Base-by-base conservation (phyloP, 35 echinoderm and acorn worm species). In the Anneissia japonica region DNA sequence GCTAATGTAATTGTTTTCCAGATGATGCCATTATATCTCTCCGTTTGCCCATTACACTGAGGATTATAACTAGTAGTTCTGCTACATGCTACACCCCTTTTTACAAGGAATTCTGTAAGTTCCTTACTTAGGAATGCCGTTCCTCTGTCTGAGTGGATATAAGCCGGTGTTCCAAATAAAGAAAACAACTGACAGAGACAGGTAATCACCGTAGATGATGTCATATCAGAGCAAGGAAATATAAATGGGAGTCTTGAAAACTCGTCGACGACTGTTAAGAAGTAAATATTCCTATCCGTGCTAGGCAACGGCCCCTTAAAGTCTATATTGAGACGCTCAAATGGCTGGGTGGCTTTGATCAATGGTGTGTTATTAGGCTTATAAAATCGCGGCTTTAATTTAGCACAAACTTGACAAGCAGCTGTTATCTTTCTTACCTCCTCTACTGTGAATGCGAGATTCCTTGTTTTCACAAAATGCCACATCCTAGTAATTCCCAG, bases 1-100 rank as follows among this genome's bases (percentile, higher is more conserved):
- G 82, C 82, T 84, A 84, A 73, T 9, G 56, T 84, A 55, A 84
- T 84, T 84, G 43, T 84, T 55, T 84, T 84, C 82, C 82, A 84
- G 36, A 85, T 36, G 73, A 85, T 85, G 3, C 72, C 84, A 85
- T 75, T 85, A 35, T 85, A 85, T 64, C 84, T 85, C 73, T 85
- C 46, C 29, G 36, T 83, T 30, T 83, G 79, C 11, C 79, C 79
- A 37, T 81, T 81, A 81, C 81, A 28, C 31, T 72, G 72, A 19
- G 84, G 84, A 64, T 85, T 85, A 0, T 85, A 85, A 32, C 84
- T 85, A 12, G 84, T 85, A 23, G 84, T 85, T 75, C 84, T 85
- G 32, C 84, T 85, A 76, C 84, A 85, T 36, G 84, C 84, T 73
- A 85, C 64, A 35, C 84, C 84, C 56, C 84, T 85, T 73, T 26